Conservation (phyloP, 2,797 vertebrate species). For the Cetoscarus ocellatus region DNA sequence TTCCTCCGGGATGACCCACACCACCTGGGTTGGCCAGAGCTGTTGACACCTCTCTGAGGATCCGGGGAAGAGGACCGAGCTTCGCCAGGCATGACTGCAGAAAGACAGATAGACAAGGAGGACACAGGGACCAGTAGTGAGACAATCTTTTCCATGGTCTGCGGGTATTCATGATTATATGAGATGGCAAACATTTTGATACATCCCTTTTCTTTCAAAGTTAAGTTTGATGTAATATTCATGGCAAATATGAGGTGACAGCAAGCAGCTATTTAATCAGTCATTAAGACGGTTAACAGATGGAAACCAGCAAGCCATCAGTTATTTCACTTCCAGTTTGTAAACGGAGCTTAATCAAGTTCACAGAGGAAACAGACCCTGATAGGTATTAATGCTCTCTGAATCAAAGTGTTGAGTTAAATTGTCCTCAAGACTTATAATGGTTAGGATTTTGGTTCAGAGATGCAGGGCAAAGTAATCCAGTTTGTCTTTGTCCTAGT, state of each 20-base stretch:
- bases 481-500: too few species aligned
- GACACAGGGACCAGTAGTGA: neutral
- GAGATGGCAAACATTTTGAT: too few species aligned
- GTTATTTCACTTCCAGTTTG: neutral
- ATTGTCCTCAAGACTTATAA: too few species aligned
- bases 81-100: constrained; percentile 90
- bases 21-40: constrained; percentile 90
- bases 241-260: neutral
- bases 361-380: neutral
- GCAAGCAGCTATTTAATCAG: neutral
- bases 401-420: too few species aligned
- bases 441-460: too few species aligned
- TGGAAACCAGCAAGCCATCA: neutral
- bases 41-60: constrained; percentile 92
- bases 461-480: too few species aligned
- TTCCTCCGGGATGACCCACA: constrained; percentile 82
- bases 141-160: neutral
- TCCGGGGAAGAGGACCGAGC: constrained; percentile 92
- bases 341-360: too few species aligned
- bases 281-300: neutral
- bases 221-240: too few species aligned
- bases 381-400: too few species aligned
- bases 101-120: constrained; percentile 4
- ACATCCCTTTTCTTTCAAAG: too few species aligned
- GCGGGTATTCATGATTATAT: too few species aligned